These are phyloP conservation scores for Panopea generosa DNA, from an alignment of 2,888 invertebrate species.

Conservation along the genomic window DNA sequence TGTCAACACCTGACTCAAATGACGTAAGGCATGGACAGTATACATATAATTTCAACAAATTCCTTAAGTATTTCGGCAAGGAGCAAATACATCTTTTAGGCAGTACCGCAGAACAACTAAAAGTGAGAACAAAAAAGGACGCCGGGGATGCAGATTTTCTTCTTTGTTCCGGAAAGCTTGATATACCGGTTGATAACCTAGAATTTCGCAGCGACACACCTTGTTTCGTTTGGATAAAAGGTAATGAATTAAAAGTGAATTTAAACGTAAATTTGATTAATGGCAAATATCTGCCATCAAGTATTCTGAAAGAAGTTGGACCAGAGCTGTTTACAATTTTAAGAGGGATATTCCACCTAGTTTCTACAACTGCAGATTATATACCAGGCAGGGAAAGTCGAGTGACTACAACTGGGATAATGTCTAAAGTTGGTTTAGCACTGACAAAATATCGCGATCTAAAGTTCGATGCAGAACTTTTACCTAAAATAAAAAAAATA, in stretches of 20 bases:
- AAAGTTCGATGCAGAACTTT: constrained; percentile 3
- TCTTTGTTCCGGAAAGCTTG: constrained; percentile 44
- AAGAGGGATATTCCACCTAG: constrained; percentile 36
- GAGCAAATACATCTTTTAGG: no score
- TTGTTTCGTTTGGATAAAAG: constrained; percentile 56
- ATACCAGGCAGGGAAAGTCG: constrained; percentile 39
- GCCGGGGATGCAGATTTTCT: constrained; percentile 64
- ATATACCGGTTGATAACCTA: constrained; percentile 51
- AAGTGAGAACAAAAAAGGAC: no score
- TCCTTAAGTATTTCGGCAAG: no score
- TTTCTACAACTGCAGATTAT: constrained; percentile 17
- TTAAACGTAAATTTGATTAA: constrained; percentile 16
- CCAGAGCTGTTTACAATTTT: constrained; percentile 46
- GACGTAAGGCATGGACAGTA: constrained; percentile 32
- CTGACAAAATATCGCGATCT: constrained; percentile 35
- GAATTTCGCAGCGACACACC: constrained; percentile 47
- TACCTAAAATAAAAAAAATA: no score
- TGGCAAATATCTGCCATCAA: no score
- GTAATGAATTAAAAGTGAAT: constrained; percentile 10
- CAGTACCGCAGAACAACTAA: no score
- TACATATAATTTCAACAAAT: constrained; percentile 29
- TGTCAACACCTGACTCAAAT: no score
- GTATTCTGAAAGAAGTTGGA: no score
- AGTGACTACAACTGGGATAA: constrained; percentile 29
- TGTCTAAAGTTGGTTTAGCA: constrained; percentile 46